Conservation (phyloP, 2,113 vertebrate genomes). For the Mesoclemmys tuberculata region DNA sequence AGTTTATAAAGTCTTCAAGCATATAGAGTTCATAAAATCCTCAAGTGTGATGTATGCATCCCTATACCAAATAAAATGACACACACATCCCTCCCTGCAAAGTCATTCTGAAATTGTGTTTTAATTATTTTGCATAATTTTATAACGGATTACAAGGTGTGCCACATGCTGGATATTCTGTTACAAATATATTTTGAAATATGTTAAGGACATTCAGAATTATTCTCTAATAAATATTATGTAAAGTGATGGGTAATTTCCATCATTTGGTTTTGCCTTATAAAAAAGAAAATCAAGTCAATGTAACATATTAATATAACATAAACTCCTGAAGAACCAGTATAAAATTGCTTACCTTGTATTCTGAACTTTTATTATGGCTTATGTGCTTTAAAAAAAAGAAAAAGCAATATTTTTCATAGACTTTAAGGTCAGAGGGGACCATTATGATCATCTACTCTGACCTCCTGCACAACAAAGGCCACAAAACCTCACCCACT, state of each 20-base stretch:
- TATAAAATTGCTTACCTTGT: background rate
- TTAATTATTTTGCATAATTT: background rate
- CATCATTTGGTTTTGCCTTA: background rate
- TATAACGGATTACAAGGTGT: background rate
- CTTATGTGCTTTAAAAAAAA: background rate
- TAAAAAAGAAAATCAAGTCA: background rate
- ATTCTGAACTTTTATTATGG: background rate
- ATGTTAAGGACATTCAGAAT: background rate
- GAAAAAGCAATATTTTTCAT: background rate
- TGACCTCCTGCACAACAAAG: too few relatives aligned
- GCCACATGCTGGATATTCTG: background rate
- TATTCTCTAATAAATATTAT: background rate
- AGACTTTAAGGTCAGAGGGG: too few relatives aligned
- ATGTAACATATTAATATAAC: background rate
- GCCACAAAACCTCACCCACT: too few relatives aligned
- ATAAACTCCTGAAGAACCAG: background rate
- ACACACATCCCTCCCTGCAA: background rate
- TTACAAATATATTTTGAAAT: background rate
- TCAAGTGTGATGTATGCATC: background rate
- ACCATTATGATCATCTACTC: too few relatives aligned
- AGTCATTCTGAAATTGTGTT: background rate
- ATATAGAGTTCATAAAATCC: background rate
- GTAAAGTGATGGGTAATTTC: background rate
- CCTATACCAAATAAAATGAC: background rate
- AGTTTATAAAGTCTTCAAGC: background rate